These are phyloP conservation scores for Cyphomyrus plagiostoma DNA, from an alignment of 2,113 vertebrate genomes.

Conservation along the genomic window DNA sequence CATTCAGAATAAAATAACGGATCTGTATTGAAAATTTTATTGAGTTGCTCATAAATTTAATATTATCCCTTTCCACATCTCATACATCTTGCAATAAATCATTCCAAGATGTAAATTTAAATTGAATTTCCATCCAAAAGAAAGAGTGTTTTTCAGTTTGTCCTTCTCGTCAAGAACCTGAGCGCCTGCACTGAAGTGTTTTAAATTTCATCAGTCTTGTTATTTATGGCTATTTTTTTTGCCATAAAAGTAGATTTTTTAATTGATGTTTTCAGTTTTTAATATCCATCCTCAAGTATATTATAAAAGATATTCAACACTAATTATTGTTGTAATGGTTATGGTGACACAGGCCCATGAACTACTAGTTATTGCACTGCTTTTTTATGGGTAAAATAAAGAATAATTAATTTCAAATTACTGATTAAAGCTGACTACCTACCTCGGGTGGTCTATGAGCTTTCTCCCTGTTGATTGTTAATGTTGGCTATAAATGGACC, in stretches of 20 bases:
- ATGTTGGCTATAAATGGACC: background rate
- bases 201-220: background rate
- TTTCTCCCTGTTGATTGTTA: background rate
- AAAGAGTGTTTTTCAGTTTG: background rate
- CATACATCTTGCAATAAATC: slow-evolving; percentile 10
- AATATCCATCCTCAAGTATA: background rate
- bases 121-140: background rate
- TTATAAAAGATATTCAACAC: background rate
- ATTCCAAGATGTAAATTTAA: background rate
- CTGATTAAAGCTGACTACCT: background rate
- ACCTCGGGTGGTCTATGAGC: background rate
- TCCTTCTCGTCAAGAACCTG: background rate
- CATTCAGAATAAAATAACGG: slow-evolving; percentile 10
- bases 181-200: background rate
- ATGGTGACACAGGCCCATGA: background rate
- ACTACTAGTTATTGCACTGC: background rate
- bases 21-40: background rate
- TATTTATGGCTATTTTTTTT: background rate
- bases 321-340: background rate
- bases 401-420: background rate
- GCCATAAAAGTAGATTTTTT: background rate
- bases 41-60: slow-evolving; percentile 2
- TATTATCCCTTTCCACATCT: slow-evolving; percentile 6
- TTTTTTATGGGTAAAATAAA: background rate
- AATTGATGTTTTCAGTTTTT: background rate